A percentile compares a stretch with the other conserved stretches of the same genome.
These are phyloP conservation scores for Latheticus oryzae DNA, from an alignment of 2,888 invertebrate species.

Conservation along the genomic window DNA sequence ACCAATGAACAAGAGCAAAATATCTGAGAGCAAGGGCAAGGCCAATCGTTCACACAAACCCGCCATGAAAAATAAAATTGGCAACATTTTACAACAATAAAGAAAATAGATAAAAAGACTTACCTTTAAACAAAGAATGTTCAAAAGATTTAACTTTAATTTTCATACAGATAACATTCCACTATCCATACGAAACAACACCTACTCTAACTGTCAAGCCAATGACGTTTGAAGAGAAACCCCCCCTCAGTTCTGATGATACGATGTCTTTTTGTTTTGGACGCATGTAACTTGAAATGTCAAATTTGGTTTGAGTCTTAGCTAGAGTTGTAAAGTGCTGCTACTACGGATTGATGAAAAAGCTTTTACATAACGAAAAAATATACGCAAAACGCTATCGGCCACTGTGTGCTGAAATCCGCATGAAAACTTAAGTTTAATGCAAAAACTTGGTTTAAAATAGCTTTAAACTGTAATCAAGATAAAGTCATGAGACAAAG, in stretches of 20 bases:
- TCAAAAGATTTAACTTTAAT: slow-evolving; percentile 25
- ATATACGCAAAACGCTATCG: slow-evolving; percentile 1
- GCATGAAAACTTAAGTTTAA: too few species aligned
- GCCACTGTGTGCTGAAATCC: too few species aligned
- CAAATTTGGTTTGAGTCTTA: slow-evolving; percentile 3
- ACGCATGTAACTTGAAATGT: background rate
- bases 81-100: too few species aligned
- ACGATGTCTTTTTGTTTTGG: too few species aligned
- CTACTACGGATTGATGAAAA: slow-evolving; percentile 1
- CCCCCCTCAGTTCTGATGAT: slow-evolving; percentile 9
- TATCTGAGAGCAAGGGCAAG: slow-evolving; percentile 43
- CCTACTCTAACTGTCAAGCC: slow-evolving; percentile 51
- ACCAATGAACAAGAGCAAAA: too few species aligned
- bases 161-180: slow-evolving; percentile 42
- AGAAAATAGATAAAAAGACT: too few species aligned
- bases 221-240: slow-evolving; percentile 40
- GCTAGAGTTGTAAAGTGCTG: slow-evolving; percentile 2
- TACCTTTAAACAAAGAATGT: slow-evolving; percentile 14
- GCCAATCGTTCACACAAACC: too few species aligned
- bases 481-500: too few species aligned
- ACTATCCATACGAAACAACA: slow-evolving; percentile 43
- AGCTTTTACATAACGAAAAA: too few species aligned
- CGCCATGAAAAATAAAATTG: too few species aligned
- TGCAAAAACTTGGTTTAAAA: too few species aligned
- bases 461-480: too few species aligned